Conservation (phyloP, 2,113 vertebrate genomes). For the Microcebus murinus region DNA sequence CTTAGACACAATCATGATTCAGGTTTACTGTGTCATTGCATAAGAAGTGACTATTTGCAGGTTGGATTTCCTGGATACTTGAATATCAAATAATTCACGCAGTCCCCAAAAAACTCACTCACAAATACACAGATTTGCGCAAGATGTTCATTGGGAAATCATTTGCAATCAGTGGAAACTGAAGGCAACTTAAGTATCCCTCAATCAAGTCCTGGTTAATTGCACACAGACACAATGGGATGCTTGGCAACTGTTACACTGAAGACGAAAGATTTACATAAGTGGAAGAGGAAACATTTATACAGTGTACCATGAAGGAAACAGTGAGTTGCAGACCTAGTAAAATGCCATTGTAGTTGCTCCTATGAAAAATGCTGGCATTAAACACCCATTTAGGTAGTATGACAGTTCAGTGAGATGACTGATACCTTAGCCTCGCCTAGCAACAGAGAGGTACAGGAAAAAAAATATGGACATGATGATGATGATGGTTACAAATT, state of each 20-base stretch:
- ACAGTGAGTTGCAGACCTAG: background rate
- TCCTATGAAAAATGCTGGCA: background rate
- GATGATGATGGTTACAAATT: no score
- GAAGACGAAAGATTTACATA: background rate
- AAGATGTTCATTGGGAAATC: no score
- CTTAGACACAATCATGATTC: accelerated
- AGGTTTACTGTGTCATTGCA: accelerated
- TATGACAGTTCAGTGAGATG: background rate
- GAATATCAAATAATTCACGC: background rate
- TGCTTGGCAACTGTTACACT: background rate
- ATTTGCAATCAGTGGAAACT: background rate
- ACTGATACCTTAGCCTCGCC: background rate
- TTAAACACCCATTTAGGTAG: background rate
- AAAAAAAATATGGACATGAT: background rate
- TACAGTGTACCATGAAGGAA: accelerated
- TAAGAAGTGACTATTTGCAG: no score
- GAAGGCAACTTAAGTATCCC: accelerated
- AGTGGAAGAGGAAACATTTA: background rate
- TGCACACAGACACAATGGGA: accelerated
- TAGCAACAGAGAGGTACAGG: background rate
- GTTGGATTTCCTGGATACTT: background rate
- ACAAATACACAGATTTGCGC: background rate
- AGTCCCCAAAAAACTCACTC: background rate
- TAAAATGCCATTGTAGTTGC: background rate
- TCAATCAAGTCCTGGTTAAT: background rate